Evolutionary conservation across 1,140 invertebrate genomes (phyloP), one percentile per base, ranked within the genome.

Genomic region (Drosophila kikkawai): DNA sequence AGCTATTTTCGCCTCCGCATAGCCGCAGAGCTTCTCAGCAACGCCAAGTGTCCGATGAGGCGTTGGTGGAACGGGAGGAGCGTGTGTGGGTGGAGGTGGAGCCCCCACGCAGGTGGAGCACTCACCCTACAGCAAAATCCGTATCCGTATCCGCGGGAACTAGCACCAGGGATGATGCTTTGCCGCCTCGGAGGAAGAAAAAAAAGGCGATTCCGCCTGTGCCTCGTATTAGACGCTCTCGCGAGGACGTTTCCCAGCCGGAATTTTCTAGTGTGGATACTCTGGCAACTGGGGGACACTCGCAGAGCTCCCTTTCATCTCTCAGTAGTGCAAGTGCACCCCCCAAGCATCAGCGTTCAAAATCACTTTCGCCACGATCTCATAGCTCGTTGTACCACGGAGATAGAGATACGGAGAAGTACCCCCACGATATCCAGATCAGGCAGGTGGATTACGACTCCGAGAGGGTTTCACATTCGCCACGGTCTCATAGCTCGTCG

Each of bases 201-300:
- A 50, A 37, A 26, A 51, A 32, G 22, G 4, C 7, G 1, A 12
- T 19, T 17, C 47, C 48, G 19, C 29, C 58, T 3, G 42, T 64
- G 44, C 65, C 65, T 11, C 6, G 8, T 9, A 9, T 9, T 2
- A n/a, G 0, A n/a, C 9, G 5, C 7, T 32, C 19, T 2, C 19
- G 12, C 22, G 57, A 44, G 26, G 37, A 17, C 11, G 45, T 50
- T 6, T 41, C 61, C 37, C 63, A 67, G 29, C 39, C 47, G 13
- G 63, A 68, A 11, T 37, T 26, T 7, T 36, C 45, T 4, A 68
- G 65, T 65, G 36, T 5, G 17, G 45, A n/a, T 2, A 68, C 59
- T 68, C 17, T 17, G 53, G 6, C 19, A 0, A 2, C 1, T 17
- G 3, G 50, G 19, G 19, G 3, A 12, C 5, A 3, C 3, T 50